These are phyloP conservation scores for Mellilla xanthometata DNA, from an alignment of 2,888 invertebrate genomes.

Conservation along the genomic window DNA sequence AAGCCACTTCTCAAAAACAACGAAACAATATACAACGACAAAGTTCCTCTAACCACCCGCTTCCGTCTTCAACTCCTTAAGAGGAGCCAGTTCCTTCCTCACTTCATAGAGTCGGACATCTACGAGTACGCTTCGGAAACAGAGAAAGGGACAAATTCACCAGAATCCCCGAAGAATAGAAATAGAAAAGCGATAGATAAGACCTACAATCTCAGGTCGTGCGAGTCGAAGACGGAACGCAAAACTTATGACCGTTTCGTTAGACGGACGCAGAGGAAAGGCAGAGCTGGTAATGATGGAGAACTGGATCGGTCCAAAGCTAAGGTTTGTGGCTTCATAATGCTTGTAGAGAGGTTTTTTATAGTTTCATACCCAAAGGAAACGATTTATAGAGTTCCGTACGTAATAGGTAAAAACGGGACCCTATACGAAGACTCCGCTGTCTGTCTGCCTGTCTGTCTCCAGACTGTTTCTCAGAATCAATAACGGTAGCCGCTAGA, in stretches of 20 bases:
- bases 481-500: too few relatives aligned
- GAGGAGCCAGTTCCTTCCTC: conserved; percentile 62
- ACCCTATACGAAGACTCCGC: too few relatives aligned
- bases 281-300: too few relatives aligned
- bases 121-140: conserved; percentile 73
- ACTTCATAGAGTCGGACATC: conserved; percentile 55
- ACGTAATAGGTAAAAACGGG: too few relatives aligned
- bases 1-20: conserved; percentile 60
- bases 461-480: too few relatives aligned
- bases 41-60: conserved; percentile 70
- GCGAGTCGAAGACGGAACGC: conserved; percentile 60
- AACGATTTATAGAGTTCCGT: too few relatives aligned
- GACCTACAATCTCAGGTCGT: conserved; percentile 65
- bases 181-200: conserved; percentile 51
- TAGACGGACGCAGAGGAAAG: conserved; percentile 39
- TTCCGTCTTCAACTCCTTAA: conserved; percentile 71
- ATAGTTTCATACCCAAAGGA: too few relatives aligned
- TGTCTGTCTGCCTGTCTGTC: too few relatives aligned
- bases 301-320: conserved; percentile 13
- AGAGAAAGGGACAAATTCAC: conserved; percentile 51
- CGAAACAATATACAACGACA: conserved; percentile 70
- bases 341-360: too few relatives aligned
- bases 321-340: conserved; percentile 2
- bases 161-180: conserved; percentile 40
- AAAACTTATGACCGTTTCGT: conserved; percentile 52